Conservation (phyloP, 1,140 invertebrate species). For the Drosophila sulfurigaster region DNA sequence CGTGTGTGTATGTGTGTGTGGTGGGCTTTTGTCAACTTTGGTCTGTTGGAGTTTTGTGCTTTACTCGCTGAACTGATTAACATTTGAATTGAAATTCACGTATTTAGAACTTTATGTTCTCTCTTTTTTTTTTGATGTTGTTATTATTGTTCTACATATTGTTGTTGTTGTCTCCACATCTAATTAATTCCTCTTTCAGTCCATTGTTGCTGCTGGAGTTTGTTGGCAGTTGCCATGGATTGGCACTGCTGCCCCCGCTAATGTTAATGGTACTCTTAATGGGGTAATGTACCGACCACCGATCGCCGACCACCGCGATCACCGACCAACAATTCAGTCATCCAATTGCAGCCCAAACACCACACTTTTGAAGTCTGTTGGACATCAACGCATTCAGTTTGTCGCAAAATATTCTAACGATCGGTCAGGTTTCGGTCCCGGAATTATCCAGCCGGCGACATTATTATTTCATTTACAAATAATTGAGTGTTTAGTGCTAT, state of each 20-base stretch:
- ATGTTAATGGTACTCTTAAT: conserved; percentile 62
- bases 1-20: conserved; percentile 19
- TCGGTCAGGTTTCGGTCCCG: conserved; percentile 69
- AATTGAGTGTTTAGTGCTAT: conserved; percentile 43
- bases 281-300: conserved; percentile 45
- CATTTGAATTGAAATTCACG: conserved; percentile 80
- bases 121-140: conserved; percentile 20
- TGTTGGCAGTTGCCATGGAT: conserved; percentile 25
- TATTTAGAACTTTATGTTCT: conserved; percentile 76
- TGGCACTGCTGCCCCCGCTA: conserved; percentile 62
- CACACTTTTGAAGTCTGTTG: conserved; percentile 47
- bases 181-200: conserved; percentile 75
- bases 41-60: conserved; percentile 56
- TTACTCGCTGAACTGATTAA: conserved; percentile 71
- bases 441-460: conserved; percentile 19
- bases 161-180: conserved; percentile 80
- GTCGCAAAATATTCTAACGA: conserved; percentile 83
- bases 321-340: conserved; percentile 44
- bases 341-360: conserved; percentile 60
- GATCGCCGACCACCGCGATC: neutral
- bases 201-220: conserved; percentile 71
- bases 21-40: conserved; percentile 67
- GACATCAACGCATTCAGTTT: conserved; percentile 68
- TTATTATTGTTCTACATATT: conserved; percentile 16
- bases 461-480: conserved; percentile 11